Percentiles rank a stretch among this genome's conserved stretches.
Conservation (phyloP, 2,888 invertebrate species). For the Anodontia alba region DNA sequence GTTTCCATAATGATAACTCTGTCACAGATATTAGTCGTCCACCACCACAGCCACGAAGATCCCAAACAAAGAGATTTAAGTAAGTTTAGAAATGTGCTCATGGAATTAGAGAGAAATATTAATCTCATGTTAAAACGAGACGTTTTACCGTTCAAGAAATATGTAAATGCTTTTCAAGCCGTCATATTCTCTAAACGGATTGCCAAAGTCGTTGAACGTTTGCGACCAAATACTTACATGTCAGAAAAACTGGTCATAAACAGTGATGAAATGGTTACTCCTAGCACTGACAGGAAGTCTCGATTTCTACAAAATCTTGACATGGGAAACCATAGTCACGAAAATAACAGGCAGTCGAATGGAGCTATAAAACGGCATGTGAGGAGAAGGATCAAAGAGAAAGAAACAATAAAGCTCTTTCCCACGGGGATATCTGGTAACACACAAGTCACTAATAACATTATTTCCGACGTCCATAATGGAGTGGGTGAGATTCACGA, state of each 20-base stretch:
- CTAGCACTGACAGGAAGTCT: background rate
- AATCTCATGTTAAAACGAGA: constrained; percentile 6
- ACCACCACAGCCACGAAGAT: constrained; percentile 40
- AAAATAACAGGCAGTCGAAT: background rate
- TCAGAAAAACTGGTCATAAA: background rate
- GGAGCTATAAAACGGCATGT: background rate
- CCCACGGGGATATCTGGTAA: no score
- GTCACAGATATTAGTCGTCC: constrained; percentile 60
- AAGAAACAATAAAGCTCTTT: no score
- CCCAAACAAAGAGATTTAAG: background rate
- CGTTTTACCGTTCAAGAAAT: constrained; percentile 11
- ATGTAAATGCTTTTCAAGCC: background rate
- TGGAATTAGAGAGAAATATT: constrained; percentile 10
- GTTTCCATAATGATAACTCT: constrained; percentile 50
- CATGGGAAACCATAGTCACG: background rate
- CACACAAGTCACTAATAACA: background rate
- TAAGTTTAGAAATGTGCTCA: background rate
- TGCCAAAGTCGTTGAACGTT: background rate
- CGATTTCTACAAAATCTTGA: background rate
- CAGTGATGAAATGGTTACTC: background rate
- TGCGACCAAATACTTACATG: background rate
- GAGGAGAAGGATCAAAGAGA: no score
- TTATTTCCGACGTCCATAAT: no score
- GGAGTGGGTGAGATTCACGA: no score
- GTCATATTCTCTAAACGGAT: constrained; percentile 3